Evolutionary conservation across 2,113 vertebrate species (phyloP), one percentile per base, ranked within the genome.

Genomic region (Scortum barcoo): DNA sequence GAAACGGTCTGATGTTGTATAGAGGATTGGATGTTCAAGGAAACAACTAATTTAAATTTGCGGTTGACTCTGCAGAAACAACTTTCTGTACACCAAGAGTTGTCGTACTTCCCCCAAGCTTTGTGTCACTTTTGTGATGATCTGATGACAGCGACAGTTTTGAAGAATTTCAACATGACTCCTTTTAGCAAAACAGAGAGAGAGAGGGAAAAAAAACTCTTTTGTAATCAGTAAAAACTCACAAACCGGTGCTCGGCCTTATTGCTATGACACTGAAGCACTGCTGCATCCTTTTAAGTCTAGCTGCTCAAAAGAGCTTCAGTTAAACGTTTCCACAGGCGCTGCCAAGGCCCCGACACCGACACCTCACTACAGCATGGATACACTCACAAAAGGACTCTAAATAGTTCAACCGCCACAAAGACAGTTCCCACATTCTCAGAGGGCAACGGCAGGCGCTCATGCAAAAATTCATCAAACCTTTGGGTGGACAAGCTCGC

Each of bases 311-410:
- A 84, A 84, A 80, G 69, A 72, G 81, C 76, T 76, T 81, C 85
- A 58, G 88, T 88, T 89, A 78, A 91, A 86, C 24, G 58, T 90
- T 92, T 93, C 90, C 89, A 88, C 71, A 36, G 46, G 20, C 28
- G 9, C 85, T 88, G 93, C 92, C 91, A 94, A 90, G 85, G 76
- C 87, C 79, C 56, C 30, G 86, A 90, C 89, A 92, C 79, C 1
- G 83, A 90, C 88, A 93, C 87, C 89, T 86, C 87, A 68, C 86
- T 68, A 65, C 83, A 87, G 83, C 81, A 44, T 33, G 84, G 83
- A 76, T 70, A 82, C 84, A 50, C 81, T 73, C 86, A 90, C 87
- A 91, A 88, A 89, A 72, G 85, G 60, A 66, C 56, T 85, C 77
- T 42, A 48, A 82, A 83, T 53, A 83, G 83, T 71, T 84, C 81